Conservation (phyloP, 2,113 vertebrate species). For the Cavia porcellus region DNA sequence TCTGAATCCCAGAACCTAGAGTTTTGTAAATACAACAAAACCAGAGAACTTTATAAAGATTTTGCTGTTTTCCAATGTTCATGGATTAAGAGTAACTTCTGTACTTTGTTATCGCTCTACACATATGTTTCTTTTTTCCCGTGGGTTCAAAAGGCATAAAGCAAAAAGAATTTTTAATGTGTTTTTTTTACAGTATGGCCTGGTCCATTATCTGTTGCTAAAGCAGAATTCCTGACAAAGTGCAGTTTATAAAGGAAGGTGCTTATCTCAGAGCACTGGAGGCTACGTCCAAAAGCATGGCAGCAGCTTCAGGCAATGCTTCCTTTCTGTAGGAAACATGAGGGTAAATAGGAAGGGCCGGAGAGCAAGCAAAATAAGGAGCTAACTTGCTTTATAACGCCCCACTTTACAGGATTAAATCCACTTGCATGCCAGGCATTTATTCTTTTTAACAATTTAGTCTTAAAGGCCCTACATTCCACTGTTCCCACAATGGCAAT, state of each 20-base stretch:
- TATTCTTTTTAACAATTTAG: neutral
- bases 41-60: neutral
- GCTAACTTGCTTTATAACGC: neutral
- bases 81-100: slow-evolving; percentile 24
- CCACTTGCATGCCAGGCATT: neutral
- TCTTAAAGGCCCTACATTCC: neutral
- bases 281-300: neutral
- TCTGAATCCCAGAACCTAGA: neutral
- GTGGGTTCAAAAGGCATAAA: neutral
- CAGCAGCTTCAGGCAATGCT: no score
- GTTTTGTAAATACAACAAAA: neutral
- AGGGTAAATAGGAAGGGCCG: neutral
- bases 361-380: neutral
- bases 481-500: neutral
- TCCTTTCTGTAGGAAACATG: neutral
- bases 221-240: neutral
- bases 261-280: neutral
- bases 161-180: slow-evolving; percentile 6
- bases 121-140: neutral
- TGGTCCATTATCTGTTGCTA: neutral
- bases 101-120: neutral
- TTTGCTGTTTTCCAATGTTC: neutral
- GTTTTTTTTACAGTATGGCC: neutral
- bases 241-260: neutral
- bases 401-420: neutral